Conservation (phyloP, 2,797 vertebrate species). For the Euphonia xanthogaster region DNA sequence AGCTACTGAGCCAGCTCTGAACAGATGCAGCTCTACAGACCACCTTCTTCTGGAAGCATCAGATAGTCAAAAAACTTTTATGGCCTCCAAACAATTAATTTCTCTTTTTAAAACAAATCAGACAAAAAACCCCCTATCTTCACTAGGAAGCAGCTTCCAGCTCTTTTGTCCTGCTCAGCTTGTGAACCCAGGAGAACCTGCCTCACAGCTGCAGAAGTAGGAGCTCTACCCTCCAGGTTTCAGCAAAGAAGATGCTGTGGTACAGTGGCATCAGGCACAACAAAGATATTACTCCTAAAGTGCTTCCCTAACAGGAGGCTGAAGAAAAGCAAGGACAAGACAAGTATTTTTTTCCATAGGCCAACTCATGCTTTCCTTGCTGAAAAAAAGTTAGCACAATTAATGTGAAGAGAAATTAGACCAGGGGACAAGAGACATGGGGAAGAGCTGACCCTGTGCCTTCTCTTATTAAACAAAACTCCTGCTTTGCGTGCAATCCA, state of each 20-base stretch:
- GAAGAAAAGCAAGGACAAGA: background rate
- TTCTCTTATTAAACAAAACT: background rate
- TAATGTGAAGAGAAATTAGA: background rate
- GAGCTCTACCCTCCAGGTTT: background rate
- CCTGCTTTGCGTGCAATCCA: conserved; percentile 7
- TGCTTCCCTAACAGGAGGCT: background rate
- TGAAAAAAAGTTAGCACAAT: background rate
- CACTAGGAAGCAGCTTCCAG: background rate
- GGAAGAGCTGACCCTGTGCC: background rate
- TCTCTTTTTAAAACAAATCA: background rate
- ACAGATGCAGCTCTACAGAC: conserved; percentile 15
- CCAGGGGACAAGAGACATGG: background rate
- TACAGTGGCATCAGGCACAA: background rate
- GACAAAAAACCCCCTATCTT: background rate
- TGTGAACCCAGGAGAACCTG: background rate
- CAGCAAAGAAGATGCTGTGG: background rate
- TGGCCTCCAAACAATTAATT: background rate
- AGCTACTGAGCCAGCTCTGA: conserved; percentile 45
- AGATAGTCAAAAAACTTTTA: conserved; percentile 7
- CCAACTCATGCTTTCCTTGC: background rate
- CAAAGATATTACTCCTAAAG: background rate
- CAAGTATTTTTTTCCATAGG: background rate
- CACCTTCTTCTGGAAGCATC: conserved; percentile 45
- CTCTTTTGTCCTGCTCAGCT: background rate
- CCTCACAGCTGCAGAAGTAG: background rate